Percentiles rank a stretch among this genome's conserved stretches.
These are phyloP conservation scores for Liopterus haemorrhoidalis DNA, from an alignment of 2,888 invertebrate species.

Conservation along the genomic window DNA sequence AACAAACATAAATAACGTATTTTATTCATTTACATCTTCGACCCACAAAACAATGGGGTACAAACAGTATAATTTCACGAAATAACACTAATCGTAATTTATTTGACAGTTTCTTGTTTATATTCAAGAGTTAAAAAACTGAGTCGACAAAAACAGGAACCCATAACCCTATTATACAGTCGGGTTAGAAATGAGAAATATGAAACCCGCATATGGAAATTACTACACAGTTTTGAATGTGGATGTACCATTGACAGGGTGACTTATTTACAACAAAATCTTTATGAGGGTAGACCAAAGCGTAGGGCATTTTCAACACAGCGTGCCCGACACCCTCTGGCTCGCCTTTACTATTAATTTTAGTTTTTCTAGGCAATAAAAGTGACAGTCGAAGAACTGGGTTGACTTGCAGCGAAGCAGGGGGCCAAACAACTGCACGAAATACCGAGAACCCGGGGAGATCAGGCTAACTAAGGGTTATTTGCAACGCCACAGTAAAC, in stretches of 20 bases:
- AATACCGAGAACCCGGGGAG: constrained; percentile 21
- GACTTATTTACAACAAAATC: constrained; percentile 19
- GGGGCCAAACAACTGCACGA: constrained; percentile 20
- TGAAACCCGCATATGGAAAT: constrained; percentile 1
- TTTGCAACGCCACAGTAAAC: constrained; percentile 25
- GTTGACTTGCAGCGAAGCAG: constrained; percentile 20
- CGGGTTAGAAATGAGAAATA: constrained; percentile 1
- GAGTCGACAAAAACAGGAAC: constrained; percentile 3
- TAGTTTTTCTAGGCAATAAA: constrained; percentile 32
- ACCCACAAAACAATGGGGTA: constrained; percentile 12
- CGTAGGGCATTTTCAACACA: constrained; percentile 12
- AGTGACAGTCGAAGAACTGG: constrained; percentile 32
- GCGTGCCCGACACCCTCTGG: constrained; percentile 19
- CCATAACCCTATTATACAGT: background rate
- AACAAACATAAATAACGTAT: no score
- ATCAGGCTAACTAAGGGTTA: constrained; percentile 21
- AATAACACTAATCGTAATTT: constrained; percentile 11
- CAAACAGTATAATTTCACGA: constrained; percentile 8
- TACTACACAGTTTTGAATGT: no score
- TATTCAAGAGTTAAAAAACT: constrained; percentile 10
- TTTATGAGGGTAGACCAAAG: constrained; percentile 26
- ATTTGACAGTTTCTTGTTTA: constrained; percentile 14
- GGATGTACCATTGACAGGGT: constrained; percentile 21
- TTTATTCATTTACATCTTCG: no score
- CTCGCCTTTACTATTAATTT: constrained; percentile 30